These are phyloP conservation scores for Helogale parvula DNA, from an alignment of 2,113 vertebrate genomes.

Conservation along the genomic window DNA sequence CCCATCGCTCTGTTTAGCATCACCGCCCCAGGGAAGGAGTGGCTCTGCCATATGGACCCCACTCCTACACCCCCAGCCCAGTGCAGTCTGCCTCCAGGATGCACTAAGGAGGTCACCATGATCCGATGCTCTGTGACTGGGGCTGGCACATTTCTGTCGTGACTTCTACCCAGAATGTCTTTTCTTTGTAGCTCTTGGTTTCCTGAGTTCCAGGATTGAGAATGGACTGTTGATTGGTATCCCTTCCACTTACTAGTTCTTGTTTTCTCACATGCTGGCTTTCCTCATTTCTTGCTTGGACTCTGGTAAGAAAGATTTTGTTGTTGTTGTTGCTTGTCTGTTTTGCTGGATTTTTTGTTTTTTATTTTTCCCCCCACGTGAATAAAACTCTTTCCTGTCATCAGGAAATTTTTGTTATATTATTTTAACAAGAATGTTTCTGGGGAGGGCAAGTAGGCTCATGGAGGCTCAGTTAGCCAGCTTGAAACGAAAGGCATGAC, in stretches of 20 bases:
- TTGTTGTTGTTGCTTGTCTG: too few relatives aligned
- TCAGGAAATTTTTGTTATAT: not conserved
- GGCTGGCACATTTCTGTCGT: not conserved
- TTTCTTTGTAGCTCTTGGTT: not conserved
- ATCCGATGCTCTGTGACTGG: not conserved
- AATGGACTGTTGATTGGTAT: not conserved
- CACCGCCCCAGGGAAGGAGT: too few relatives aligned
- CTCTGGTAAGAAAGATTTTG: not conserved
- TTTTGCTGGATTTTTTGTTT: too few relatives aligned
- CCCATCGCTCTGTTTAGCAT: not conserved
- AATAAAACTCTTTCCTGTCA: not conserved
- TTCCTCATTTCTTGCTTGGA: not conserved
- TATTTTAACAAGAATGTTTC: not conserved
- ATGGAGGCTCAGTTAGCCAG: not conserved
- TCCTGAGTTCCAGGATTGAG: not conserved
- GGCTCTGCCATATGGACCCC: not conserved
- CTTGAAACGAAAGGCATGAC: not conserved
- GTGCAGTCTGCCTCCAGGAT: fast-evolving
- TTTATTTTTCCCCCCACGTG: not conserved
- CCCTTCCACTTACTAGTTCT: not conserved
- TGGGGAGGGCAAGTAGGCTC: not conserved
- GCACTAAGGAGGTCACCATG: not conserved
- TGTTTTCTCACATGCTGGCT: not conserved
- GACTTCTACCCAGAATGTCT: not conserved
- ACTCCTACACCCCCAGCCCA: not conserved